Base-by-base conservation (phyloP, 1,140 invertebrate species). In the Nixonia krombeini region DNA sequence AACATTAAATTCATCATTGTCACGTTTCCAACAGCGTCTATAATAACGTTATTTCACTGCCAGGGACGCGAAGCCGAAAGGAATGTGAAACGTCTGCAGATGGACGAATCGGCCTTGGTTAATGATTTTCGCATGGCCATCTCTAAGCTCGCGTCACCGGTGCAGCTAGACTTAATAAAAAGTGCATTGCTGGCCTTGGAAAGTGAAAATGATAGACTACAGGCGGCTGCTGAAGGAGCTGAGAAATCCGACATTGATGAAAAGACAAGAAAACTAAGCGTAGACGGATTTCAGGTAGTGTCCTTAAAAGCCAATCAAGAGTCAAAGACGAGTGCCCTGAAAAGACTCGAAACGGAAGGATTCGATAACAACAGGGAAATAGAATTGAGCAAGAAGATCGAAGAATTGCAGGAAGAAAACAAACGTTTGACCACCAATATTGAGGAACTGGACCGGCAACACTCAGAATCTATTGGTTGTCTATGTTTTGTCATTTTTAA, bases 391-490 rank as follows among this genome's bases (percentile, higher is more conserved):
- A 85, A 85, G 65, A 87, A 86, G 67, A 75, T 87, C 13, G 65
- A 79, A 2, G 64, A 80, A 7, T 64, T 87, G 4, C 75, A 83
- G 57, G 78, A 83, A 2, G 85, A 88, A 57, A 89, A 90, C 68
- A 80, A 82, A 52, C 86, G 85, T 63, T 75, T 92, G 21, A 83
- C 85, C 3, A 69, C 59, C 4, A 91, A 87, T 57, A 82, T 93
- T 18, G 91, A 92, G 56, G 91, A 93, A 74, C 80, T 94, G 62
- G 92, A 94, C 73, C 85, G 75, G 31, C 91, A 93, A 75, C 90
- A 94, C 73, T 87, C 90, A 59, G 77, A 87, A 59, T 91, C 90
- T 0, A 89, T 92, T 80, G 80, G 84, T 84, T 66, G 0, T 25
- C 57, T 31, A 31, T 16, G 2, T 38, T 38, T n/a, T n/a, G n/a